A percentile compares a stretch with the other conserved stretches of the same genome.
Evolutionary conservation across 1,140 invertebrate genomes (phyloP).

Genomic region (Coboldia fuscipes): DNA sequence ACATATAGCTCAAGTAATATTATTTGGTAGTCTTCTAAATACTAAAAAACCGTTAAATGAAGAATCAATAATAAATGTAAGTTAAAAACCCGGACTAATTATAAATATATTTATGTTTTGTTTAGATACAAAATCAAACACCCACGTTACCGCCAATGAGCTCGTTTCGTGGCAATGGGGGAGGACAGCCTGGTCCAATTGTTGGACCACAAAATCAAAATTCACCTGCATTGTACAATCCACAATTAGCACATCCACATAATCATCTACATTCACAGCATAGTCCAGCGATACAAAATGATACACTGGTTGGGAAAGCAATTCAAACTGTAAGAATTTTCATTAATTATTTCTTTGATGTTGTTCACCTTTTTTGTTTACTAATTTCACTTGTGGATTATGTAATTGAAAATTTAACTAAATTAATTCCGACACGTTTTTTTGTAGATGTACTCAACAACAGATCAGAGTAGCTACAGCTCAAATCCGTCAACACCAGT

Average conservation of each 20-base stretch:
- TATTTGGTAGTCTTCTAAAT: not conserved
- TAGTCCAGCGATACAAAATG: conserved; percentile 30
- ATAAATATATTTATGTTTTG: not conserved
- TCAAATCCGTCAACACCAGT: conserved; percentile 76
- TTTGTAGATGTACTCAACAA: conserved; percentile 57
- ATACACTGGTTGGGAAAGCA: conserved; percentile 51
- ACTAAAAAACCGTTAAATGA: not conserved
- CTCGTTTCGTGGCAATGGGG: conserved; percentile 52
- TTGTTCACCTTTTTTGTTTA: no score
- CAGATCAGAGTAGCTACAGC: conserved; percentile 79
- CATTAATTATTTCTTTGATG: no score
- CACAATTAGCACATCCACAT: conserved; percentile 22
- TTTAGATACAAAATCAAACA: conserved; percentile 12
- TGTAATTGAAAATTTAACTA: no score
- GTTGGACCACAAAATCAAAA: conserved; percentile 26
- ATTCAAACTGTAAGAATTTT: no score
- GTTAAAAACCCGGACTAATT: not conserved
- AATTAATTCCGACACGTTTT: no score
- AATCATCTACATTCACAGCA: conserved; percentile 14
- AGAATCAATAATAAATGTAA: not conserved
- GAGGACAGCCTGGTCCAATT: conserved; percentile 25
- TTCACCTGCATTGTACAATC: conserved; percentile 22
- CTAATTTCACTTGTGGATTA: no score
- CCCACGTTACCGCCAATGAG: conserved; percentile 83
- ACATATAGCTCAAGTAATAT: conserved; percentile 4